Percentiles rank a stretch among this genome's conserved stretches.
Conservation (phyloP, 1,140 invertebrate genomes). For the Scylla paramamosain region DNA sequence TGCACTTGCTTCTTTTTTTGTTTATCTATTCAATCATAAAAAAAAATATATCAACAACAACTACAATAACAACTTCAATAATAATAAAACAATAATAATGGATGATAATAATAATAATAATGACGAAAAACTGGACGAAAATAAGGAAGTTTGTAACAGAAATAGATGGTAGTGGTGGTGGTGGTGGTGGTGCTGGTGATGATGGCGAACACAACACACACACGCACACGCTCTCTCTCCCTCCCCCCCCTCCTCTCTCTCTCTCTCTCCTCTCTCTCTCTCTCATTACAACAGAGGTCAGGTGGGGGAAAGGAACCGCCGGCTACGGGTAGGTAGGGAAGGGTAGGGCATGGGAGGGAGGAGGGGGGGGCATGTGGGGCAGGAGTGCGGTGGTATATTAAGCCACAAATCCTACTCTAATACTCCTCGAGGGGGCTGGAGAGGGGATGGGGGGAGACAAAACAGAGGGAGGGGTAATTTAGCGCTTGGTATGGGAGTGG, state of each 20-base stretch:
- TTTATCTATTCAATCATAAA: too few relatives aligned
- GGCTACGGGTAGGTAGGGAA: neutral
- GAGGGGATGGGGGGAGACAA: neutral
- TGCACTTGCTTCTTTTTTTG: too few relatives aligned
- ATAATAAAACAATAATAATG: too few relatives aligned
- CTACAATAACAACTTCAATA: too few relatives aligned
- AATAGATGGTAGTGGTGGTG: neutral
- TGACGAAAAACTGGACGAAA: too few relatives aligned
- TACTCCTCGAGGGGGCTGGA: neutral
- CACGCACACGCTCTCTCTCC: too few relatives aligned
- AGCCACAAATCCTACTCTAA: neutral
- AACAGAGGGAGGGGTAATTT: neutral
- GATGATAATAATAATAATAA: too few relatives aligned
- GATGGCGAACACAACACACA: neutral
- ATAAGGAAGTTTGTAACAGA: too few relatives aligned
- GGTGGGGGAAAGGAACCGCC: neutral
- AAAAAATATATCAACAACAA: too few relatives aligned
- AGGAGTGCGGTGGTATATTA: conserved; percentile 18
- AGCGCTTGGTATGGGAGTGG: neutral
- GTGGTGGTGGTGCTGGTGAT: neutral
- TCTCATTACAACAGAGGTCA: conserved; percentile 21
- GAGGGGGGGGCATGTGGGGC: neutral
- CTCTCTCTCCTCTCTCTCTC: neutral
- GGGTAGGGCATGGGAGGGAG: neutral
- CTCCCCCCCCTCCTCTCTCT: too few relatives aligned